Base-by-base conservation (phyloP, 2,888 invertebrate species). In the Cosmia pyralina region DNA sequence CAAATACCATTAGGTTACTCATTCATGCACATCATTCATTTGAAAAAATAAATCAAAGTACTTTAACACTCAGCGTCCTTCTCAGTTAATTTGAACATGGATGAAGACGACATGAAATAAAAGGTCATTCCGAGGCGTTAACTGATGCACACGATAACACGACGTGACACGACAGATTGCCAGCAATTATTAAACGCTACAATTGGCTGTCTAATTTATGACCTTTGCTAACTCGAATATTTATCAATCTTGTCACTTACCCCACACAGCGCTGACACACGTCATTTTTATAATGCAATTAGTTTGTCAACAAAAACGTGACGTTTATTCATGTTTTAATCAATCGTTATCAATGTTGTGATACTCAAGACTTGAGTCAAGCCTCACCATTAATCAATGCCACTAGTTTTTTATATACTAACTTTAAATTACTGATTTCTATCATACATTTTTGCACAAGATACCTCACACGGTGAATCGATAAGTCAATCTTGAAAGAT, bases 121-220 rank as follows among this genome's bases (percentile, higher is more conserved):
- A 88, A 89, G 86, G 88, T 85, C 87, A 79, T 75, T 71, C 71
- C 74, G 71, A 83, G 69, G 79, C 82, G 86, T 86, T 85, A 84
- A 87, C 76, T 85, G 87, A 89, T 88, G 86, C 69, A 81, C 82
- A 86, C 83, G 85, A 88, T 87, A 86, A 85, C 81, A 82, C 87
- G 87, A 89, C 88, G 82, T 85, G 92, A 93, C 92, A 90, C 89
- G 84, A 87, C 88, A 88, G 90, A 91, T 92, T 88, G 87, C 77
- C 82, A 84, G 73, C 73, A 83, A 69, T 92, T 90, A 93, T 91
- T 90, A 91, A 90, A 91, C 88, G 85, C 90, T 91, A 90, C 91
- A 88, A 89, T 90, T 90, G 85, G 81, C 88, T 88, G 89, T 89
- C 88, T 89, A 88, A 90, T 86, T 89, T 87, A 87, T 89, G 90